Conservation (phyloP, 2,888 invertebrate species). For the Trichacis sp. region DNA sequence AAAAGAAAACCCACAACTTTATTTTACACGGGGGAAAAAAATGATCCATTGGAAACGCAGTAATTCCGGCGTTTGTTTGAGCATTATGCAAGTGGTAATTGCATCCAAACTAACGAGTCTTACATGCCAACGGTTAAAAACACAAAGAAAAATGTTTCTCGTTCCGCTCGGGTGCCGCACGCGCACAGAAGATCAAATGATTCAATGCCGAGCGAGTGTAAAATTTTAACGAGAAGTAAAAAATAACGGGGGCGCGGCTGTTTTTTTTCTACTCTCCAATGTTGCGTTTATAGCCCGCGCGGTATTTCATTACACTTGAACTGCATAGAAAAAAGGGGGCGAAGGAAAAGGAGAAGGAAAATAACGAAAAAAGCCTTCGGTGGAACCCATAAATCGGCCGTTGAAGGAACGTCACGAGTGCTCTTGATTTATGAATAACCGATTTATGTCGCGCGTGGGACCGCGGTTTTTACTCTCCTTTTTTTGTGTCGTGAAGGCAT, state of each 20-base stretch:
- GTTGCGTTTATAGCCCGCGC: too few relatives aligned
- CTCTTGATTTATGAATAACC: slow-evolving; percentile 5
- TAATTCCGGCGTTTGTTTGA: slow-evolving; percentile 38
- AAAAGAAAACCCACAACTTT: too few relatives aligned
- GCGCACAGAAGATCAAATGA: slow-evolving; percentile 7
- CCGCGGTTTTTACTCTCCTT: not conserved
- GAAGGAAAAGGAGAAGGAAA: not conserved
- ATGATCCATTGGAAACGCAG: slow-evolving; percentile 36
- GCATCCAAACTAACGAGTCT: slow-evolving; percentile 41
- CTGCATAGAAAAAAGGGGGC: too few relatives aligned
- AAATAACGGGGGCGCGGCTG: too few relatives aligned
- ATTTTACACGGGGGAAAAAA: slow-evolving; percentile 32
- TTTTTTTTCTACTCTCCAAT: too few relatives aligned
- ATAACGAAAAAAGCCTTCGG: not conserved
- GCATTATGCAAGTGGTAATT: slow-evolving; percentile 41
- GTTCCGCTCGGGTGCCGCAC: slow-evolving; percentile 23
- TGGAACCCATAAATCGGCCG: not conserved
- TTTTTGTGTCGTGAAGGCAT: too few relatives aligned
- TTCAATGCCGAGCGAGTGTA: slow-evolving; percentile 26
- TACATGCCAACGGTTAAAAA: slow-evolving; percentile 30
- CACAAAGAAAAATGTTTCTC: slow-evolving; percentile 21
- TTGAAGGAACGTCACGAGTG: not conserved
- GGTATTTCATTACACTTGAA: too few relatives aligned
- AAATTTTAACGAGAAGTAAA: slow-evolving; percentile 39
- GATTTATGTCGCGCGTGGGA: not conserved